Percentiles rank a stretch among this genome's conserved stretches.
These are phyloP conservation scores for Magallana angulata DNA, from an alignment of 1,140 invertebrate genomes.

Conservation along the genomic window DNA sequence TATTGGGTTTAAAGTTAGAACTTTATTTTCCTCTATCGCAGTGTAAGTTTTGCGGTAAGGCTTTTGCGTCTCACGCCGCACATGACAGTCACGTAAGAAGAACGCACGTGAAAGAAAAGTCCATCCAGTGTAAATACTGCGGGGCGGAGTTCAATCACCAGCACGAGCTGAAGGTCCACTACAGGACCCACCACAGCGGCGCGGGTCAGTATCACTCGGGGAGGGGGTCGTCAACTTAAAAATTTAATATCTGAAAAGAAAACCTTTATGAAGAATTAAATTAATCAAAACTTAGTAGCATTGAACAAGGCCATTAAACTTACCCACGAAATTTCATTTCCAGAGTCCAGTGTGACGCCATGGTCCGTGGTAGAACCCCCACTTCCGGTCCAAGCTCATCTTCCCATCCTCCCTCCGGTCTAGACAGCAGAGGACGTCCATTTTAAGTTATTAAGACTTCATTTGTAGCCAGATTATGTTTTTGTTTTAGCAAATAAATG, in stretches of 20 bases:
- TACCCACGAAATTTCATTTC: not conserved
- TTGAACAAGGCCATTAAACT: no score
- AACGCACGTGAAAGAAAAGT: conserved; percentile 77
- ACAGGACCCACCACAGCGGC: conserved; percentile 53
- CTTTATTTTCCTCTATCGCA: conserved; percentile 61
- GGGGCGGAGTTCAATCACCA: conserved; percentile 60
- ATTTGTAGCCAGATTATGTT: no score
- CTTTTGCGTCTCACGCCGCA: conserved; percentile 82
- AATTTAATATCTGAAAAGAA: no score
- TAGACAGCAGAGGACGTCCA: no score
- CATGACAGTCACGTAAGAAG: conserved; percentile 82
- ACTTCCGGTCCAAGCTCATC: not conserved
- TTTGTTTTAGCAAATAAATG: no score
- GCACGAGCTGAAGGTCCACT: conserved; percentile 74
- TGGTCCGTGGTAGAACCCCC: not conserved
- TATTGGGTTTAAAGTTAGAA: no score
- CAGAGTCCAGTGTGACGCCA: conserved; percentile 11
- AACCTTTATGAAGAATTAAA: no score
- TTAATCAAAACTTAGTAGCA: no score
- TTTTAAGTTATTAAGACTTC: no score
- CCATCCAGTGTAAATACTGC: conserved; percentile 65
- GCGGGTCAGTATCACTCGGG: not conserved
- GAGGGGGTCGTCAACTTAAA: no score
- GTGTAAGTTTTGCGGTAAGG: conserved; percentile 80
- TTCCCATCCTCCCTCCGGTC: not conserved